Conservation (phyloP, 2,113 vertebrate species). For the Thamnaconus septentrionalis region DNA sequence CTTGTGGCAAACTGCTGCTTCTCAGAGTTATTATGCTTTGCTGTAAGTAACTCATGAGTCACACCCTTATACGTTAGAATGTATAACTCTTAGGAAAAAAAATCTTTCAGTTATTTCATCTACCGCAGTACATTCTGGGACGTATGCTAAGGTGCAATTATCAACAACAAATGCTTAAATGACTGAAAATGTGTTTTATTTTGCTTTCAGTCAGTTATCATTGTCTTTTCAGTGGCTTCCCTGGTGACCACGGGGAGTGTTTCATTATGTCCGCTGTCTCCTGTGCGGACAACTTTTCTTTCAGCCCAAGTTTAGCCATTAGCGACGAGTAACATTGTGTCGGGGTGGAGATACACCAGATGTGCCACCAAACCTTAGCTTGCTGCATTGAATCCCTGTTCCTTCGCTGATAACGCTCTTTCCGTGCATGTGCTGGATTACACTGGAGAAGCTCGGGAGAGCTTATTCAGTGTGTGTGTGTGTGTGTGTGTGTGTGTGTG, state of each 20-base stretch:
- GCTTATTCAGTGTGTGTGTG: slow-evolving; percentile 36
- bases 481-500: slow-evolving; percentile 31
- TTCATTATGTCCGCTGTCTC: slow-evolving; percentile 11
- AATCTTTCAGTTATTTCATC: too few relatives aligned
- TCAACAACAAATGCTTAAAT: too few relatives aligned
- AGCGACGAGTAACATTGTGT: slow-evolving; percentile 36
- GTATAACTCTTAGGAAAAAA: too few relatives aligned
- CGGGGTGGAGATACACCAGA: slow-evolving; percentile 53
- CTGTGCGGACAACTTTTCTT: slow-evolving; percentile 41
- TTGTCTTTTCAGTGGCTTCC: too few relatives aligned
- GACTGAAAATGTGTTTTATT: too few relatives aligned
- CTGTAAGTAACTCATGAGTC: too few relatives aligned
- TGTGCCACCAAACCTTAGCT: slow-evolving; percentile 45
- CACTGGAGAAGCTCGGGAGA: slow-evolving; percentile 30
- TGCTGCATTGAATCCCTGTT: slow-evolving; percentile 41
- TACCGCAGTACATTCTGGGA: too few relatives aligned
- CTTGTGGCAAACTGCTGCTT: too few relatives aligned
- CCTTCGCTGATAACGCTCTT: slow-evolving; percentile 46
- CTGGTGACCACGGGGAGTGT: neutral
- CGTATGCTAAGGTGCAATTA: too few relatives aligned
- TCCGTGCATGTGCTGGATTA: slow-evolving; percentile 46
- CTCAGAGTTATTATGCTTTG: too few relatives aligned
- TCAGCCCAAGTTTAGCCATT: slow-evolving; percentile 41
- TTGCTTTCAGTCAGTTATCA: too few relatives aligned
- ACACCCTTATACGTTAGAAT: too few relatives aligned